Percentiles rank a stretch among this genome's conserved stretches.
Conservation (phyloP, 2,888 invertebrate genomes). For the Leptogaster cylindrica region DNA sequence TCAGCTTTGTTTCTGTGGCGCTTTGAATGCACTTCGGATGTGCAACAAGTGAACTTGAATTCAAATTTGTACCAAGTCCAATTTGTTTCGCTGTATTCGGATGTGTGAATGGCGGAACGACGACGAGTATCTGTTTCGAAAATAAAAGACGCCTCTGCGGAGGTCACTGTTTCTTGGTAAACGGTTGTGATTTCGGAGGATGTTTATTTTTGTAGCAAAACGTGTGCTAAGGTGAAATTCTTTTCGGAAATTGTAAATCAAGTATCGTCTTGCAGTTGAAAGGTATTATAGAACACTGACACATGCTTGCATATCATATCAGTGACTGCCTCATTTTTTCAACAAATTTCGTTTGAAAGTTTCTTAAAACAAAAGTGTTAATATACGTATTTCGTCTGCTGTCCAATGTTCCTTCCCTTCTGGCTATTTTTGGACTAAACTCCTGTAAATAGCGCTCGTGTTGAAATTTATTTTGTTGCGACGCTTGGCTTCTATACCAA, state of each 20-base stretch:
- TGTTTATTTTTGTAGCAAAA: slow-evolving; percentile 28
- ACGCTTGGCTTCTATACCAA: too few relatives aligned
- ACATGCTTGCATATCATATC: too few relatives aligned
- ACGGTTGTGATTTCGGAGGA: slow-evolving; percentile 22
- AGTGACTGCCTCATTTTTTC: too few relatives aligned
- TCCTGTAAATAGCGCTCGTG: too few relatives aligned
- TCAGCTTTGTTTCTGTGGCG: background rate
- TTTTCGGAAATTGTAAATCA: background rate
- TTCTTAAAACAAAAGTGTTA: too few relatives aligned
- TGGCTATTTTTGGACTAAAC: too few relatives aligned
- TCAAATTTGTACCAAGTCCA: background rate
- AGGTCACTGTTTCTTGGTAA: slow-evolving; percentile 28
- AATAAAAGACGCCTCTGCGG: slow-evolving; percentile 28
- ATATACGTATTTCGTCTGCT: too few relatives aligned
- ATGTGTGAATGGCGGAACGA: slow-evolving; percentile 5
- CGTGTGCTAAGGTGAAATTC: background rate
- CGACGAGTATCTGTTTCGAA: slow-evolving; percentile 18
- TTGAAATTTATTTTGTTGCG: too few relatives aligned
- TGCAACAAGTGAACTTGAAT: slow-evolving; percentile 28
- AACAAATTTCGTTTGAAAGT: too few relatives aligned
- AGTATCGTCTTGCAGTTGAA: too few relatives aligned
- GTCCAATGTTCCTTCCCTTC: too few relatives aligned
- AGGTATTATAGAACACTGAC: too few relatives aligned
- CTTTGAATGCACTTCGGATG: background rate
- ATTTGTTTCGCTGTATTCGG: background rate